Evolutionary conservation across 2,113 vertebrate genomes (phyloP).

Genomic region (Condylura cristata): DNA sequence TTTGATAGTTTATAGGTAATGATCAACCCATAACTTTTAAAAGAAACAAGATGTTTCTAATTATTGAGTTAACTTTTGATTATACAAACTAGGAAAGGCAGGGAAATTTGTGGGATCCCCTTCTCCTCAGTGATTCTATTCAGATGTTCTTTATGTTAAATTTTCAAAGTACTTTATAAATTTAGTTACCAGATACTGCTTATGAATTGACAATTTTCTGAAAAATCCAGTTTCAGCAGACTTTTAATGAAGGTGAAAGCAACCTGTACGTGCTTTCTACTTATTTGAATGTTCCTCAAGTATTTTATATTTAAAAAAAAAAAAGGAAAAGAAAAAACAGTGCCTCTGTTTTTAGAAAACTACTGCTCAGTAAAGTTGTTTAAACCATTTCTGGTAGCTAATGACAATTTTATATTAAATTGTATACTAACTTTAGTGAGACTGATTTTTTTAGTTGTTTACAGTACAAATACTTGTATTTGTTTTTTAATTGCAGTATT

Average conservation of each 20-base stretch:
- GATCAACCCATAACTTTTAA: constrained; percentile 87
- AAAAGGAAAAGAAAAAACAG: constrained; percentile 86
- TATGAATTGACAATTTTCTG: constrained; percentile 86
- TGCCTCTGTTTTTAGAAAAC: constrained; percentile 94
- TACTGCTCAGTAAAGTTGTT: constrained; percentile 92
- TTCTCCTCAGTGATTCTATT: constrained; percentile 84
- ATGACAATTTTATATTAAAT: constrained; percentile 93
- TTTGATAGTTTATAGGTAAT: constrained; percentile 91
- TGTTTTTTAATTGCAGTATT: constrained; percentile 92
- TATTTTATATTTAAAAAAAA: constrained; percentile 90
- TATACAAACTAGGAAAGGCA: constrained; percentile 88
- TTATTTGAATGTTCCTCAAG: constrained; percentile 95
- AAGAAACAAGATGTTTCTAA: constrained; percentile 88
- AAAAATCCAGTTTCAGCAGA: constrained; percentile 87
- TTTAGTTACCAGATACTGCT: constrained; percentile 87
- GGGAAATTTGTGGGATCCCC: constrained; percentile 88
- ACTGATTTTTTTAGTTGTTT: constrained; percentile 92
- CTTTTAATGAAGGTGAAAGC: constrained; percentile 89
- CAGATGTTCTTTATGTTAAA: constrained; percentile 86
- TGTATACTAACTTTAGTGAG: constrained; percentile 92
- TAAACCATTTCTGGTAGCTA: constrained; percentile 93
- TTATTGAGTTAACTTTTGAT: constrained; percentile 87
- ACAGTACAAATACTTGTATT: constrained; percentile 92
- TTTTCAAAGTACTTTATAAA: constrained; percentile 88
- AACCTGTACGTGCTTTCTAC: constrained; percentile 89